phyloP scores from a whole-genome alignment of 2,113 vertebrate species.

The Daphoenositta chrysoptera region DNA sequence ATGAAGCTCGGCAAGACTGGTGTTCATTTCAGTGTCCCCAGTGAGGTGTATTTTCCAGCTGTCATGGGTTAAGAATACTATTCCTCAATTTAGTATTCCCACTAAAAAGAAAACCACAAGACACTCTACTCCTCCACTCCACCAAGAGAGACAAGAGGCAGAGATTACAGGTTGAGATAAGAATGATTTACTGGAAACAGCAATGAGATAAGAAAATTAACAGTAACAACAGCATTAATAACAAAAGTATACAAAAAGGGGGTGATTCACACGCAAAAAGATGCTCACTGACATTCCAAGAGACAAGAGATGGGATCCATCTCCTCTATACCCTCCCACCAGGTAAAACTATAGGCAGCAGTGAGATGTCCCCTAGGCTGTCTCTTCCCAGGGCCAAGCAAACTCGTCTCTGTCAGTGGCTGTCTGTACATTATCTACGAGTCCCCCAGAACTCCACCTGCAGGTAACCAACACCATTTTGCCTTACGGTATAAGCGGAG shows the following conservation, averaged over 20 bases:
- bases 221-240: neutral
- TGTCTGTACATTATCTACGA: neutral
- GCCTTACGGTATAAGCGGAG: neutral
- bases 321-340: neutral
- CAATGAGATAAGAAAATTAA: neutral
- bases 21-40: neutral
- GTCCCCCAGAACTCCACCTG: neutral
- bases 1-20: neutral
- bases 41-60: neutral
- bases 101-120: neutral
- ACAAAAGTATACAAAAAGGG: neutral
- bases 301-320: neutral
- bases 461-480: neutral
- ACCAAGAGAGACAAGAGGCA: neutral
- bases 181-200: neutral
- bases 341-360: neutral
- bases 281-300: neutral
- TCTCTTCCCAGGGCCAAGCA: neutral
- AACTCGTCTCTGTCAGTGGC: fast-evolving
- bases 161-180: neutral
- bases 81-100: neutral
- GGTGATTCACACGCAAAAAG: neutral
- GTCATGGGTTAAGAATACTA: neutral
- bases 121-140: no score
- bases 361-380: neutral